These are phyloP conservation scores for Todus mexicanus DNA, from an alignment of 2,797 vertebrate genomes.

Conservation along the genomic window DNA sequence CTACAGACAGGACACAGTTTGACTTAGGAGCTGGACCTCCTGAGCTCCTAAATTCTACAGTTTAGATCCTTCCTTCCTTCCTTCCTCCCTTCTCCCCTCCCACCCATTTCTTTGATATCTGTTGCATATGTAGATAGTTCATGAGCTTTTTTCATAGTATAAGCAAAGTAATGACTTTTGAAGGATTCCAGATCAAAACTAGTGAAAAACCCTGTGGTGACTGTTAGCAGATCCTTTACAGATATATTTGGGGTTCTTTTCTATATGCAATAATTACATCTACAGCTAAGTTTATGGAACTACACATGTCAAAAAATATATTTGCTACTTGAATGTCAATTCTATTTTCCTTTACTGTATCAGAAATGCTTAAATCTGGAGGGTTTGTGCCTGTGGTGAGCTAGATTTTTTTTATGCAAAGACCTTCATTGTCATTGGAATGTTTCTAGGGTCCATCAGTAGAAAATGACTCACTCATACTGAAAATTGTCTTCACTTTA, in stretches of 20 bases:
- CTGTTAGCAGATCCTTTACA: neutral
- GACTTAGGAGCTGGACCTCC: neutral
- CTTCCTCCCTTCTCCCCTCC: no score
- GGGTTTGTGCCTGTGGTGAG: neutral
- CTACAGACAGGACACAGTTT: neutral
- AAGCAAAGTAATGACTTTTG: neutral
- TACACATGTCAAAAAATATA: neutral
- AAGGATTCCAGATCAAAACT: neutral
- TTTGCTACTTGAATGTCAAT: neutral
- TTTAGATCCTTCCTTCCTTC: no score
- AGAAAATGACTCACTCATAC: neutral
- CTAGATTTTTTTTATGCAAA: neutral
- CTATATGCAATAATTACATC: neutral
- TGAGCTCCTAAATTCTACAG: no score
- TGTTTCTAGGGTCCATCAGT: neutral
- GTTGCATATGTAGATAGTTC: neutral
- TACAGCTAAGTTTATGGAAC: neutral
- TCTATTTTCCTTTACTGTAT: neutral
- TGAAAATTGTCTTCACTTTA: neutral
- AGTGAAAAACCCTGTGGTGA: neutral
- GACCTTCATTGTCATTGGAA: neutral
- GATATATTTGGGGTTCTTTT: fast-evolving
- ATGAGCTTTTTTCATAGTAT: neutral
- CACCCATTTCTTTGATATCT: neutral
- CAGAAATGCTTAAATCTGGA: neutral